phyloP scores from a whole-genome alignment of 2,888 invertebrate species.

The Eupithecia insigniata region DNA sequence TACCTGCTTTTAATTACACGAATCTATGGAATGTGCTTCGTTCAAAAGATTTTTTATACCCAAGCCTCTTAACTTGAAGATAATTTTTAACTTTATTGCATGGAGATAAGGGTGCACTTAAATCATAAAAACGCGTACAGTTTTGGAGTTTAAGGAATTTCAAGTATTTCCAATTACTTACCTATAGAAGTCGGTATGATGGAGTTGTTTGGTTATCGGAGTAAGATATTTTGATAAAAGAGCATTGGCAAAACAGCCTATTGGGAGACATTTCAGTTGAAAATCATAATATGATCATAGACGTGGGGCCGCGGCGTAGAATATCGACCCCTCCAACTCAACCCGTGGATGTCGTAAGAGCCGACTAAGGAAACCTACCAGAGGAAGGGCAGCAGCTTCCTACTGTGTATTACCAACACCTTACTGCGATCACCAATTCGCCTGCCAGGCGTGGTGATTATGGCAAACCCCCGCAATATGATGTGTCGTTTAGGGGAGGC shows the following conservation, averaged over 20 bases:
- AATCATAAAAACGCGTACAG: conserved; percentile 23
- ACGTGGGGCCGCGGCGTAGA: no score
- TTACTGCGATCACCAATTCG: no score
- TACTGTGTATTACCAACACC: no score
- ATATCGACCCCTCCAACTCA: no score
- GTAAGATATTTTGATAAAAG: background rate
- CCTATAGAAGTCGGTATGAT: conserved; percentile 10
- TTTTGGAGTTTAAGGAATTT: conserved; percentile 24
- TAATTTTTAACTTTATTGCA: conserved; percentile 42
- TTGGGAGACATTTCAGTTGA: background rate
- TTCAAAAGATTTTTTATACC: conserved; percentile 52
- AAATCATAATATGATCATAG: no score
- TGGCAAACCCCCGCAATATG: no score
- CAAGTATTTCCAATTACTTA: conserved; percentile 16
- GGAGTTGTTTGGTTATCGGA: background rate
- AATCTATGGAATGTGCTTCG: conserved; percentile 66
- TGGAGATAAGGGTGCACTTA: conserved; percentile 29
- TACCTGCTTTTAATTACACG: conserved; percentile 66
- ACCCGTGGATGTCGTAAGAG: no score
- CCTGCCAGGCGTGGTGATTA: no score
- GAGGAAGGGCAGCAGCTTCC: no score
- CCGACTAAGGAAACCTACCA: no score
- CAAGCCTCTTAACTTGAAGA: conserved; percentile 32
- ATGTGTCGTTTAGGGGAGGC: no score
- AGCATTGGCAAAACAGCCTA: background rate